A percentile compares a stretch with the other conserved stretches of the same genome.
Conservation (phyloP, 2,888 invertebrate genomes). For the Calliopum simillimum region DNA sequence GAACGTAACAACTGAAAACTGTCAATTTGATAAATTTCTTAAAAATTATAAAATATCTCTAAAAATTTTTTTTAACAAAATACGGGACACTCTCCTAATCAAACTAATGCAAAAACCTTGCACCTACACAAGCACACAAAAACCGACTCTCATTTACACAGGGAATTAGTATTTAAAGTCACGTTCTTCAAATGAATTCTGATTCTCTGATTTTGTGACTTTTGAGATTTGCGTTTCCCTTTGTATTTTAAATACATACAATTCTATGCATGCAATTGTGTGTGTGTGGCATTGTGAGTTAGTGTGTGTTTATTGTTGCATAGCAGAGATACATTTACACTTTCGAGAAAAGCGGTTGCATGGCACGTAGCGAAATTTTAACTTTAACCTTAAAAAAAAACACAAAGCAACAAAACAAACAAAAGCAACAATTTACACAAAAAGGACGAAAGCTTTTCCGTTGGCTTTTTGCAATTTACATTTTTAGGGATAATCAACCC, state of each 20-base stretch:
- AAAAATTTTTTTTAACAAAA: no score
- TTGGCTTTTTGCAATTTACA: slow-evolving; percentile 13
- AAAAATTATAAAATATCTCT: no score
- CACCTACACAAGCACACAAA: not conserved
- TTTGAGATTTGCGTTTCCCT: slow-evolving; percentile 23
- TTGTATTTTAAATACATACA: slow-evolving; percentile 24
- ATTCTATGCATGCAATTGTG: not conserved
- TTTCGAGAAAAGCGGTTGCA: slow-evolving; percentile 13
- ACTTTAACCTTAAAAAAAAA: slow-evolving; percentile 5
- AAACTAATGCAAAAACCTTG: no score
- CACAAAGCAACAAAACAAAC: not conserved
- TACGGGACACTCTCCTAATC: no score
- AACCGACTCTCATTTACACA: not conserved
- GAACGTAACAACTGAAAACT: no score
- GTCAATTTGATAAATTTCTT: no score
- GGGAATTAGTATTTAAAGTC: slow-evolving; percentile 24
- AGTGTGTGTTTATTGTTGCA: slow-evolving; percentile 25
- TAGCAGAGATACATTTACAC: not conserved
- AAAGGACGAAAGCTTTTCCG: not conserved
- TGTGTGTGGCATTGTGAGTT: slow-evolving; percentile 6
- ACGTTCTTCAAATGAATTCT: slow-evolving; percentile 33
- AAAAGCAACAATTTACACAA: not conserved
- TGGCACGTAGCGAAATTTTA: slow-evolving; percentile 26
- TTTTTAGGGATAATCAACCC: slow-evolving; percentile 28
- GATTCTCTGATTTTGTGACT: slow-evolving; percentile 27